Conservation (phyloP, 2,797 vertebrate species). For the Pipistrellus pygmaeus region DNA sequence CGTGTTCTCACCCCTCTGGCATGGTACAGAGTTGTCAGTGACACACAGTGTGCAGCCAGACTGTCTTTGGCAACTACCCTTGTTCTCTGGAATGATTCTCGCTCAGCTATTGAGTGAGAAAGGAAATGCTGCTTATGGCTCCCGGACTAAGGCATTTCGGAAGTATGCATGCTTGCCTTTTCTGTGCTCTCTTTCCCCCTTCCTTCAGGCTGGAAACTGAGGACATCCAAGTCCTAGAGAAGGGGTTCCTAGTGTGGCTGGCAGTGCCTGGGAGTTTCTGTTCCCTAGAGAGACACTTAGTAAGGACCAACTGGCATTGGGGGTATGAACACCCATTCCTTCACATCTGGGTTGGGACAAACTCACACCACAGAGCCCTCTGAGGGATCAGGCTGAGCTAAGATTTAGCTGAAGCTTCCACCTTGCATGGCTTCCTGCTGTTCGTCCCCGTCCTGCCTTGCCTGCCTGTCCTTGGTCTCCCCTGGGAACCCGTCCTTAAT, state of each 20-base stretch:
- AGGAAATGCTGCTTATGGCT: neutral
- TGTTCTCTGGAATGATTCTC: neutral
- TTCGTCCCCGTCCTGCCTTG: neutral
- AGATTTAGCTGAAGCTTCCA: neutral
- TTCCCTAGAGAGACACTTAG: constrained; percentile 27
- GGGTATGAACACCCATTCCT: neutral
- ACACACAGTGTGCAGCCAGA: neutral
- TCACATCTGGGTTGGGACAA: neutral
- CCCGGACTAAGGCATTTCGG: neutral
- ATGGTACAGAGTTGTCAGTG: neutral
- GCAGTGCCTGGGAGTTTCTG: constrained; percentile 20
- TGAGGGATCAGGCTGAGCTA: neutral
- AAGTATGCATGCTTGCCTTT: neutral
- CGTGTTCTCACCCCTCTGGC: neutral
- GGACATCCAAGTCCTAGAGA: neutral
- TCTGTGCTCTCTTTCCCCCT: neutral
- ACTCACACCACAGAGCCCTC: neutral
- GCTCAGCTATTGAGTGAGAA: constrained; percentile 4
- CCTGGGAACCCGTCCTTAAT: neutral
- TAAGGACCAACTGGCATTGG: neutral
- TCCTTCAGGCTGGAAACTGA: constrained; percentile 24
- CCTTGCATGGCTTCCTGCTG: neutral
- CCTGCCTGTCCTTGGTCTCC: neutral
- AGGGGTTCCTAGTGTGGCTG: neutral
- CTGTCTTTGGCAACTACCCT: constrained; percentile 17